Base-by-base conservation (phyloP, 92 coral and sea anemone genomes). In the Epizoanthus scotinus region DNA sequence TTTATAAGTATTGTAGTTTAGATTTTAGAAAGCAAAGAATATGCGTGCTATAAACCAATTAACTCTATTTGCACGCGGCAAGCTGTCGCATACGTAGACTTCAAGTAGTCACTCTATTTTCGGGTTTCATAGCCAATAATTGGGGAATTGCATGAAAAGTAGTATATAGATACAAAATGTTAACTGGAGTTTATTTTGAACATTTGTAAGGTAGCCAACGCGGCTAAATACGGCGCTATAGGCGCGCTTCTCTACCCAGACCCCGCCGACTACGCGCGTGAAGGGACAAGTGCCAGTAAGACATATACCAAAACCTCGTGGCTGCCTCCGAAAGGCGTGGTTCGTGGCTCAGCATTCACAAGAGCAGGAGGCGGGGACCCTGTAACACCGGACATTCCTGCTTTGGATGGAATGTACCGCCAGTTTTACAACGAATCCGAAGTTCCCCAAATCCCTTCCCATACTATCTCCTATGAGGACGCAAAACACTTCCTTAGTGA, bases 281-380 rank as follows among this genome's bases (percentile, higher is more conserved):
- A 75, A 34, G 78, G 78, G 49, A 44, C 64, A 59, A 70, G 79
- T 27, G 56, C 55, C 47, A 84, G 47, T 67, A 14, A 84, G 6
- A 79, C 81, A 29, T 84, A 78, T 44, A 84, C 88, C 40, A 79
- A 84, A 31, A 67, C 88, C 54, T 84, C 78, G 59, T 84, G 88
- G 88, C 63, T 84, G 57, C 88, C 88, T 20, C 63, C 66, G 1
- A 22, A 67, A 40, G 83, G 83, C 24, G 64, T 78, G 0, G 64
- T 57, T 21, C 42, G 81, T 67, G 88, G 88, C 8, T 77, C 81
- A 15, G 78, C 75, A 27, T 77, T 67, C 55, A 70, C 82, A 2
- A 71, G 79, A n/a, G 70, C 77, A 6, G 88, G 81, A 10, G 82
- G 82, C 18, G 88, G 88, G 8, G 89, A 85, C 20, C 88, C 88